phyloP scores from a whole-genome alignment of 2,113 vertebrate genomes.

The Nothobranchius furzeri region DNA sequence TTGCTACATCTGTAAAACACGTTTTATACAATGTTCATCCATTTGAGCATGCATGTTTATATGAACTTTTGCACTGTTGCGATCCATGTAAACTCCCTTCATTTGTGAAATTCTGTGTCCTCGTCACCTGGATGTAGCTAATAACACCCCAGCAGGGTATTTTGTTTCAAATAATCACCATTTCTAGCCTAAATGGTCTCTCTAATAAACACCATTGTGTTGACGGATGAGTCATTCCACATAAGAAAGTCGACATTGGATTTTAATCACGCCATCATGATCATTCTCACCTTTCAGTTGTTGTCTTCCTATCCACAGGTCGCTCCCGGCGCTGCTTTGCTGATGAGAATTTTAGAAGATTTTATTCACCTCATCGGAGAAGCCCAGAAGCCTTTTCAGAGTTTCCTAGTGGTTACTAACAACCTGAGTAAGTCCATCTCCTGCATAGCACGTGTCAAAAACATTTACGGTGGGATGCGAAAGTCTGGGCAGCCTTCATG shows the following conservation, averaged over 20 bases:
- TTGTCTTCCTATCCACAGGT: conserved; percentile 76
- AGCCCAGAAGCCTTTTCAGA: conserved; percentile 93
- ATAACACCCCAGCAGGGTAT: conserved; percentile 17
- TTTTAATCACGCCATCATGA: conserved; percentile 8
- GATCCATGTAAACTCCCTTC: conserved; percentile 38
- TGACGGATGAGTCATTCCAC: neutral
- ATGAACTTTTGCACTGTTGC: neutral
- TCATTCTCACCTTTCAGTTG: conserved; percentile 1
- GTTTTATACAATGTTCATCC: too few relatives aligned
- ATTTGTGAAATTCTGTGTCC: conserved; percentile 29
- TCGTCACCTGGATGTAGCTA: conserved; percentile 59
- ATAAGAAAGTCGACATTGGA: conserved; percentile 1
- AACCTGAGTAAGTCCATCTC: conserved; percentile 87
- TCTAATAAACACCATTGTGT: conserved; percentile 21
- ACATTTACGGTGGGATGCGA: too few relatives aligned
- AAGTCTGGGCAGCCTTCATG: too few relatives aligned
- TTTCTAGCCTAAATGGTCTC: conserved; percentile 20
- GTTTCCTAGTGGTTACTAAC: conserved; percentile 93
- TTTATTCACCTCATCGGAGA: conserved; percentile 96
- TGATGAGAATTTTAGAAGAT: conserved; percentile 97
- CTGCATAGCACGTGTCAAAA: neutral
- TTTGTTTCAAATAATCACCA: conserved; percentile 7
- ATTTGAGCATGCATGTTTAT: neutral
- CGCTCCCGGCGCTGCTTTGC: conserved; percentile 89
- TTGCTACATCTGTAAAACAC: too few relatives aligned